Percentiles rank a stretch among this genome's conserved stretches.
Evolutionary conservation across 2,888 invertebrate species (phyloP).

Genomic region (Agrotis segetum): DNA sequence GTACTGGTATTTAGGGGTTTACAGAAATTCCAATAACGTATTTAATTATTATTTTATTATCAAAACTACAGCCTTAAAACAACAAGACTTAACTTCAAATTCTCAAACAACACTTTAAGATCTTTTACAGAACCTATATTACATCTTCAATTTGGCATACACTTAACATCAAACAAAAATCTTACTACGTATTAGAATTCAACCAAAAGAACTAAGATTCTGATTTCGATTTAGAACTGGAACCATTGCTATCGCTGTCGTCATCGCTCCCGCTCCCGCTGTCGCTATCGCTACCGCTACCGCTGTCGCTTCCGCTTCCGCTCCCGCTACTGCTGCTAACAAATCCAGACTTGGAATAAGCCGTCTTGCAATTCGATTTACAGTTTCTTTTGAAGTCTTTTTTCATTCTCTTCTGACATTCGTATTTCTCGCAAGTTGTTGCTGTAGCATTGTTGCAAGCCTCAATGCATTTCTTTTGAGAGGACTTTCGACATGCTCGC

Average conservation of each 20-base stretch:
- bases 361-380: slow-evolving; percentile 63
- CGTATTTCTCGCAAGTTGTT: slow-evolving; percentile 60
- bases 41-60: neutral
- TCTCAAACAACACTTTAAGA: slow-evolving; percentile 1
- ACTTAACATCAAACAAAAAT: neutral
- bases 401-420: slow-evolving; percentile 61
- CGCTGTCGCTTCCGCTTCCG: neutral
- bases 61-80: neutral
- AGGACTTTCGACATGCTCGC: slow-evolving; percentile 69
- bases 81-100: neutral
- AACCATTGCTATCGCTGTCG: neutral
- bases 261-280: neutral
- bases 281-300: neutral
- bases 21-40: neutral
- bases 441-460: slow-evolving; percentile 68
- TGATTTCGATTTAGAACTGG: neutral
- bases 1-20: neutral
- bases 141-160: neutral
- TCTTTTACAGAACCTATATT: neutral
- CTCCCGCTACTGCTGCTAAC: slow-evolving; percentile 30
- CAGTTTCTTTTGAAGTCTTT: slow-evolving; percentile 68
- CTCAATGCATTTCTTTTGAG: slow-evolving; percentile 66
- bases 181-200: neutral
- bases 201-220: neutral
- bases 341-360: slow-evolving; percentile 46